Conservation (phyloP, 2,888 invertebrate genomes). For the Nephrotoma appendiculata region DNA sequence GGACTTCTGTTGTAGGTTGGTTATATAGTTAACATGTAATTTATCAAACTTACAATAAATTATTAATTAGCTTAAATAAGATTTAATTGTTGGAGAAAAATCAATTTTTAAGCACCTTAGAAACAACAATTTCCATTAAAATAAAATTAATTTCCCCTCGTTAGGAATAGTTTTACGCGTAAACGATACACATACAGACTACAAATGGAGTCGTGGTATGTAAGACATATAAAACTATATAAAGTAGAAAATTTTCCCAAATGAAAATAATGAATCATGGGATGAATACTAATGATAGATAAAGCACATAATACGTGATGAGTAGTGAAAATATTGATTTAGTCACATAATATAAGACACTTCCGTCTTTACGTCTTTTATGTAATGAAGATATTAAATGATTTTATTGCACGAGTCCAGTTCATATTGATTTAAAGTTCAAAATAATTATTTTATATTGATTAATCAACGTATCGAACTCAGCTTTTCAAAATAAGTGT, state of each 20-base stretch:
- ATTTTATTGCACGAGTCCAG: not conserved
- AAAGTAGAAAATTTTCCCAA: not conserved
- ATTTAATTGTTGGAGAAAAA: not conserved
- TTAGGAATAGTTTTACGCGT: too few relatives aligned
- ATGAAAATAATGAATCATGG: not conserved
- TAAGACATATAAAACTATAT: not conserved
- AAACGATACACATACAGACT: not conserved
- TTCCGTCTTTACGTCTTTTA: not conserved
- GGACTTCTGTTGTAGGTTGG: too few relatives aligned
- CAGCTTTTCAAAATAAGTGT: not conserved
- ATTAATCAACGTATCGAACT: not conserved
- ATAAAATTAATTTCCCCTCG: not conserved
- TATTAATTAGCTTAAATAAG: not conserved
- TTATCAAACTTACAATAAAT: too few relatives aligned
- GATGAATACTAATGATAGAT: conserved; percentile 6
- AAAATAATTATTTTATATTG: not conserved
- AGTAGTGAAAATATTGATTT: conserved; percentile 7
- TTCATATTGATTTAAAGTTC: not conserved
- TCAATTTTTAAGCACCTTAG: not conserved
- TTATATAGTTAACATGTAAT: too few relatives aligned
- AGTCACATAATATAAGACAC: not conserved
- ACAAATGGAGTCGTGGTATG: not conserved
- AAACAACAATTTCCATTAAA: not conserved
- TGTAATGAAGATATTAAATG: not conserved
- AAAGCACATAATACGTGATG: conserved; percentile 7